Evolutionary conservation across 2,113 vertebrate genomes (phyloP).

Genomic region (Agelaius tricolor): DNA sequence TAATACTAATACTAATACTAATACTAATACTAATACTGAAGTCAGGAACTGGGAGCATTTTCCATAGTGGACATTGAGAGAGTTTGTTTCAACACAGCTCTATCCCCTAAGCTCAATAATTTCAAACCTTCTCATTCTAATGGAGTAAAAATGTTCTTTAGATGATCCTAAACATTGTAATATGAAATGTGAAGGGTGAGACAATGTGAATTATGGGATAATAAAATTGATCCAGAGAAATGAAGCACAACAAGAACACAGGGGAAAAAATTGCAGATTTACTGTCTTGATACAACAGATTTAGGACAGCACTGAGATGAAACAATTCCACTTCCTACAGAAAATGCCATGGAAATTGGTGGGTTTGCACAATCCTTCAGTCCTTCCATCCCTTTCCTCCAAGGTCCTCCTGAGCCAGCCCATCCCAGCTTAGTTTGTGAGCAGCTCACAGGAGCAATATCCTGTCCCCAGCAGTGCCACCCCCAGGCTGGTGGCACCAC

Average conservation of each 20-base stretch:
- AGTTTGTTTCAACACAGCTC: background rate
- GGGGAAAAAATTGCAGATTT: background rate
- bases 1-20: background rate
- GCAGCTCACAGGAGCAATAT: background rate
- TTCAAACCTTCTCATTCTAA: background rate
- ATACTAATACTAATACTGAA: background rate
- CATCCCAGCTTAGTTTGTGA: background rate
- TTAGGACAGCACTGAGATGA: background rate
- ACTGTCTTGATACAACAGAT: background rate
- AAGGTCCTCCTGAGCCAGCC: background rate
- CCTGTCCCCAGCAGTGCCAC: background rate
- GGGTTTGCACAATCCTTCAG: background rate
- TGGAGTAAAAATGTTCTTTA: background rate
- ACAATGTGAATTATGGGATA: background rate
- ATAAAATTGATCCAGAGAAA: slow-evolving; percentile 35
- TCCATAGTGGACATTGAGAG: background rate
- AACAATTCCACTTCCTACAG: background rate
- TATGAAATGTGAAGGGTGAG: background rate
- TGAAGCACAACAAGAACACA: background rate
- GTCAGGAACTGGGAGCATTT: background rate
- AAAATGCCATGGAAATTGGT: background rate
- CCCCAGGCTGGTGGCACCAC: background rate
- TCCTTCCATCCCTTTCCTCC: background rate
- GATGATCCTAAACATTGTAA: background rate
- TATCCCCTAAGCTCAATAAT: background rate